phyloP scores from a whole-genome alignment of 2,888 invertebrate species.

The Leptinotarsa tumamoca region DNA sequence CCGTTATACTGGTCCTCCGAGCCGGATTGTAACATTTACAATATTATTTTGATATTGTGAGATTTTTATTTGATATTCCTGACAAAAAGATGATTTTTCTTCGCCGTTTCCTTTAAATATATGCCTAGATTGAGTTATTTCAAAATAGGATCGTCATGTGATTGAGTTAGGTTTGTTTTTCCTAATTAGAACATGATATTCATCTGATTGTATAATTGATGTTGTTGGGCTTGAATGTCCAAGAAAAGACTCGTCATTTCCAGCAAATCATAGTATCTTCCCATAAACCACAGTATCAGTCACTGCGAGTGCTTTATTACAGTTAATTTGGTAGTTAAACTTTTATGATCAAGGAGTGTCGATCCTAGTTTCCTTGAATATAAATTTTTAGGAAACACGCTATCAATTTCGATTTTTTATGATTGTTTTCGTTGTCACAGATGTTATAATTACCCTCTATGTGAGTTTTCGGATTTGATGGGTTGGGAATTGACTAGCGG shows the following conservation, averaged over 20 bases:
- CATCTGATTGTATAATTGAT: too few species aligned
- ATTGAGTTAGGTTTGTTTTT: too few species aligned
- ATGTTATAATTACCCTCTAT: neutral
- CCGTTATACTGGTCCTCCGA: too few species aligned
- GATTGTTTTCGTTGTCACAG: slow-evolving; percentile 8
- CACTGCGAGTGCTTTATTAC: neutral
- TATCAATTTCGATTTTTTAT: slow-evolving; percentile 16
- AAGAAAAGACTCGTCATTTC: neutral
- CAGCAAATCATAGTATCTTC: slow-evolving; percentile 2
- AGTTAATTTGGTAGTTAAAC: slow-evolving; percentile 25
- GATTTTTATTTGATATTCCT: too few species aligned
- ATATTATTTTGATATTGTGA: too few species aligned
- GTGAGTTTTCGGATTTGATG: neutral
- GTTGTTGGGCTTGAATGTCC: too few species aligned
- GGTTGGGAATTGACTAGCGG: neutral
- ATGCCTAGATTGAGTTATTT: too few species aligned
- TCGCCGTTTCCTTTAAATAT: too few species aligned
- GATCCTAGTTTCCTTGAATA: slow-evolving; percentile 23
- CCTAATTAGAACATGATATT: too few species aligned
- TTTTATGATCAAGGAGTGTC: slow-evolving; percentile 23
- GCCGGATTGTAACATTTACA: too few species aligned
- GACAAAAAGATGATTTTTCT: too few species aligned
- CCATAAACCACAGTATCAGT: slow-evolving; percentile 11
- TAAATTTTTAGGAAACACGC: slow-evolving; percentile 20
- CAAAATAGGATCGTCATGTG: too few species aligned